Percentiles rank a stretch among this genome's conserved stretches.
phyloP scores from a whole-genome alignment of 2,113 vertebrate genomes.

The Phalacrocorax pelagicus region DNA sequence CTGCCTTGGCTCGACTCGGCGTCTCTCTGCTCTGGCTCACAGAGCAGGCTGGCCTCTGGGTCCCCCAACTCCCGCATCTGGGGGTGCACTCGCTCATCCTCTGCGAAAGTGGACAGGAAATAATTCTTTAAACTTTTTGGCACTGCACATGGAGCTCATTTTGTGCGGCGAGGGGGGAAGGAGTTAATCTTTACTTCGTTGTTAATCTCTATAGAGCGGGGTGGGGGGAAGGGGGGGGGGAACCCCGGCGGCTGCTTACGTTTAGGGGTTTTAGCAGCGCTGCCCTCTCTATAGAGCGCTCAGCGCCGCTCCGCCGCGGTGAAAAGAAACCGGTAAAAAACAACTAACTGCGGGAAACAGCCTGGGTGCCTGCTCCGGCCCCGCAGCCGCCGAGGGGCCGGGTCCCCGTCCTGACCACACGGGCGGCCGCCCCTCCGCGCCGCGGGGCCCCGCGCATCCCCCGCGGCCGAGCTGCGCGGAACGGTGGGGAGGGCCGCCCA shows the following conservation, averaged over 20 bases:
- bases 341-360: not conserved
- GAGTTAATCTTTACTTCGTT: not conserved
- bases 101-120: not conserved
- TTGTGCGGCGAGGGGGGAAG: not conserved
- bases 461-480: too few relatives aligned
- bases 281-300: not conserved
- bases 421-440: too few relatives aligned
- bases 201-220: not conserved
- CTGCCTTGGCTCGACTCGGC: not conserved
- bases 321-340: not conserved
- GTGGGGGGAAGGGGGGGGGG: not conserved
- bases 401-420: not conserved
- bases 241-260: not conserved
- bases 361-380: not conserved
- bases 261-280: not conserved
- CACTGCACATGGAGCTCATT: not conserved
- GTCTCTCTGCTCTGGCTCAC: not conserved
- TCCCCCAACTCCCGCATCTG: accelerated
- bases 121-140: not conserved
- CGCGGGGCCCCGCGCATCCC: too few relatives aligned
- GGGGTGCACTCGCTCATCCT: not conserved
- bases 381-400: not conserved
- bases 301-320: not conserved
- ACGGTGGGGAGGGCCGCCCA: too few relatives aligned
- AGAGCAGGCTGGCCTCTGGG: not conserved